Conservation (phyloP, 2,113 vertebrate species). For the Pachycephala philippinensis region DNA sequence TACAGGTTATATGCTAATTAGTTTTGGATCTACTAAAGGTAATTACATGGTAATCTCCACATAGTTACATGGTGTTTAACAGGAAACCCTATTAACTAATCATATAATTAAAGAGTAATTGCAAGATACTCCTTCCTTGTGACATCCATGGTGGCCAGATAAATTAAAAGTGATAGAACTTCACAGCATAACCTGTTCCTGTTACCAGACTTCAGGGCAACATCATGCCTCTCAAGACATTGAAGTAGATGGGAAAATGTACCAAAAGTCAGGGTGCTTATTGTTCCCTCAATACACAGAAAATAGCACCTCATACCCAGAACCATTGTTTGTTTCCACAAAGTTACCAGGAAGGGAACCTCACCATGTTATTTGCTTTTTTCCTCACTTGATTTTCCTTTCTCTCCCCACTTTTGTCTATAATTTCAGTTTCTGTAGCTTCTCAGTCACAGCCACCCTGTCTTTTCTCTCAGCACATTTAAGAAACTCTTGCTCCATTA, state of each 20-base stretch:
- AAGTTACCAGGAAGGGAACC: not conserved
- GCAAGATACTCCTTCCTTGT: constrained; percentile 16
- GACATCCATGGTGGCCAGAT: not conserved
- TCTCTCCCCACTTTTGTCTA: not conserved
- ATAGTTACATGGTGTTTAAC: constrained; percentile 49
- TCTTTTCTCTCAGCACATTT: not conserved
- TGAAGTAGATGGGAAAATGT: not conserved
- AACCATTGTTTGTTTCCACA: not conserved
- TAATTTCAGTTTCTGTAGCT: not conserved
- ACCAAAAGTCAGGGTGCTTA: not conserved
- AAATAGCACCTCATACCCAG: not conserved
- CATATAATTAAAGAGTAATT: constrained; percentile 52
- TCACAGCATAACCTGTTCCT: not conserved
- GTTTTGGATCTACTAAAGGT: constrained; percentile 43
- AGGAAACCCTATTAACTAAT: constrained; percentile 41
- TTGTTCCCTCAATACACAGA: not conserved
- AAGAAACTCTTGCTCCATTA: not conserved
- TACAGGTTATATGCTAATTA: constrained; percentile 64
- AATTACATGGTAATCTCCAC: constrained; percentile 62
- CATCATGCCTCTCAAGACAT: not conserved
- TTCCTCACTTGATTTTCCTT: not conserved
- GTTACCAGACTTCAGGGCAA: not conserved
- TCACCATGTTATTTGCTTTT: not conserved
- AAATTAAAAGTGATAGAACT: constrained; percentile 26
- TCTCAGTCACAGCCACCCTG: not conserved